Evolutionary conservation across 2,797 vertebrate species (phyloP), one percentile per base, ranked within the genome.

Genomic region (Aeoliscus strigatus): DNA sequence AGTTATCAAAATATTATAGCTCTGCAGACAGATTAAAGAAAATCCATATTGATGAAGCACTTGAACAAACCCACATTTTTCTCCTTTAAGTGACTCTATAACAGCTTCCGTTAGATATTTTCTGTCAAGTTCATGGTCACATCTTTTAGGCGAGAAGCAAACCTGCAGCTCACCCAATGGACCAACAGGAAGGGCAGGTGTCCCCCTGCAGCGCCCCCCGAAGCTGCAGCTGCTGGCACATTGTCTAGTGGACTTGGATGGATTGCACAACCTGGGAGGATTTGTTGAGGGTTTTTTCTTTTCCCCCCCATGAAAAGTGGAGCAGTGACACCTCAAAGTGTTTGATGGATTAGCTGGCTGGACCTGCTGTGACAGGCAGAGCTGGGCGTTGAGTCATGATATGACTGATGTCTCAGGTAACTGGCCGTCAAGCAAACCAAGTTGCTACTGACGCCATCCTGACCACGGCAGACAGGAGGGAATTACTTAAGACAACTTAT

Each of bases 311-410:
- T 68, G 40, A 64, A 67, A 77, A 41, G 50, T 34, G 7, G 38
- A 38, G 58, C 14, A 27, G 50, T 77, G 81, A 73, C 80, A 81
- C 69, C 50, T 64, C 44, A 16, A 57, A 75, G 67, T 61, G 47
- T 60, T 69, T 86, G 84, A 85, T 80, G 72, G 80, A 86, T 86
- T 72, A 81, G 74, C 53, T 43, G 65, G 44, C 58, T 50, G 53
- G 16, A 61, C 57, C 51, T 42, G 58, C 60, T 69, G 48, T 80
- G 80, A 80, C 67, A 62, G 56, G 53, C 59, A 53, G 65, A 70
- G 74, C 62, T 18, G 18, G 54, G 51, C 67, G 69, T 68, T 70
- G 75, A 74, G 74, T 65, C 64, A 52, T 63, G 48, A 66, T 69
- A 65, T 82, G 77, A 86, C 58, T 68, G 75, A 85, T 82, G 76